phyloP scores from a whole-genome alignment of 2,888 invertebrate species.

The Trissolcus brochymenae region DNA sequence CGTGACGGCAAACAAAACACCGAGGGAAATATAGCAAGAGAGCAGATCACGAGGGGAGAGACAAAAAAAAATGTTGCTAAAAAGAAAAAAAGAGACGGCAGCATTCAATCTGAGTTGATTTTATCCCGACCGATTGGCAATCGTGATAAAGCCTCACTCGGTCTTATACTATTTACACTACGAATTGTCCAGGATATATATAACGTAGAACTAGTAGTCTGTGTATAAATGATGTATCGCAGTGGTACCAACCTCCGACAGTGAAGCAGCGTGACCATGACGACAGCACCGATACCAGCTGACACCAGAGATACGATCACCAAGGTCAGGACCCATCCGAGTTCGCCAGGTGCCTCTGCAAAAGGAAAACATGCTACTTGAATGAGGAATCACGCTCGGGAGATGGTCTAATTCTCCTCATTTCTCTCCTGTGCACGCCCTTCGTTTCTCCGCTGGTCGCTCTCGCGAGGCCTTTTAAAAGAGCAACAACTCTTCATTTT shows the following conservation, averaged over 20 bases:
- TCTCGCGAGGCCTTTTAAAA: slow-evolving; percentile 20
- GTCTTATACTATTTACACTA: slow-evolving; percentile 8
- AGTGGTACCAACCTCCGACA: slow-evolving; percentile 80
- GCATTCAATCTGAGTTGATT: slow-evolving; percentile 33
- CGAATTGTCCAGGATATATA: slow-evolving; percentile 38
- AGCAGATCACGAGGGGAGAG: background rate
- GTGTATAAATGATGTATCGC: slow-evolving; percentile 48
- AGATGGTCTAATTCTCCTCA: slow-evolving; percentile 60
- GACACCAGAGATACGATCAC: slow-evolving; percentile 84
- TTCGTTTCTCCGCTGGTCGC: slow-evolving; percentile 26
- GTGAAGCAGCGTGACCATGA: slow-evolving; percentile 84
- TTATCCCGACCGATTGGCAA: slow-evolving; percentile 44
- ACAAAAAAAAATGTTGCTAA: slow-evolving; percentile 8
- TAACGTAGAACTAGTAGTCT: slow-evolving; percentile 16
- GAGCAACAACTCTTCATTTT: slow-evolving; percentile 43
- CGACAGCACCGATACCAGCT: slow-evolving; percentile 83
- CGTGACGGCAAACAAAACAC: slow-evolving; percentile 13
- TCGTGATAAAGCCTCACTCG: slow-evolving; percentile 31
- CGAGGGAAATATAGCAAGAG: background rate
- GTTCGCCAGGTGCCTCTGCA: slow-evolving; percentile 80
- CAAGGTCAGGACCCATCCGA: slow-evolving; percentile 84
- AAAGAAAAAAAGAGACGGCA: slow-evolving; percentile 22
- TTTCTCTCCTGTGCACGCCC: slow-evolving; percentile 58
- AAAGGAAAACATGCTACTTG: slow-evolving; percentile 61
- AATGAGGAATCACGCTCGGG: slow-evolving; percentile 55